Evolutionary conservation across 1,140 invertebrate species (phyloP), one percentile per base, ranked within the genome.

Genomic region (Drosophila jambulina): DNA sequence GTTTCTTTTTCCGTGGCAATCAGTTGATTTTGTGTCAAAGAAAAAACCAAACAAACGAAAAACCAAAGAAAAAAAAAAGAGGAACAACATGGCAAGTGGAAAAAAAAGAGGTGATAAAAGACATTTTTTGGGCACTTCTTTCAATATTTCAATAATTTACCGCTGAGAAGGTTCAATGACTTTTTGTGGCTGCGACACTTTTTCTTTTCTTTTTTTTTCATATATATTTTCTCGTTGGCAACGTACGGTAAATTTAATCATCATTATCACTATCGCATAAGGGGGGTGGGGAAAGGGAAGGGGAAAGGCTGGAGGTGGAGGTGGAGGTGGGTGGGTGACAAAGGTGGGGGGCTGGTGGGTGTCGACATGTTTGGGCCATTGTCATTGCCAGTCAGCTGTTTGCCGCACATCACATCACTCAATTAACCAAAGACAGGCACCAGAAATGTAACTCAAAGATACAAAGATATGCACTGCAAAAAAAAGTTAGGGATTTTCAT

Each of bases 101-200:
- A 49, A 49, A 70, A 48, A 75, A 45, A 74, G 13, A 45, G 29
- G 51, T 61, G 75, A 62, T 49, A 72, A 72, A 58, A 70, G 51
- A 49, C 43, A 72, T 72, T 70, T 70, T 54, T 25, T 56, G 51
- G 19, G 48, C 63, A 34, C 27, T 75, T 40, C 32, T 83, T 69
- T 83, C 74, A 82, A 82, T 80, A 79, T 82, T 76, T 83, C 80
- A 83, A 83, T 86, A 82, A 87, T 80, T 88, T 42, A 60, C 51
- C 51, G 36, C 27, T 13, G 9, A n/a, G 12, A n/a, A 65, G 42
- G 83, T 87, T 87, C 83, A 87, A 80, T 83, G 83, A 80, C 83
- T 56, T 77, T 77, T 77, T 53, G 54, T 53, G 61, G 38, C 43
- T 71, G 83, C 75, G 75, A 79, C 79, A 81, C 72, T 78, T 72